Evolutionary conservation across 2,797 vertebrate genomes (phyloP).

Genomic region (Epinephelus coioides): DNA sequence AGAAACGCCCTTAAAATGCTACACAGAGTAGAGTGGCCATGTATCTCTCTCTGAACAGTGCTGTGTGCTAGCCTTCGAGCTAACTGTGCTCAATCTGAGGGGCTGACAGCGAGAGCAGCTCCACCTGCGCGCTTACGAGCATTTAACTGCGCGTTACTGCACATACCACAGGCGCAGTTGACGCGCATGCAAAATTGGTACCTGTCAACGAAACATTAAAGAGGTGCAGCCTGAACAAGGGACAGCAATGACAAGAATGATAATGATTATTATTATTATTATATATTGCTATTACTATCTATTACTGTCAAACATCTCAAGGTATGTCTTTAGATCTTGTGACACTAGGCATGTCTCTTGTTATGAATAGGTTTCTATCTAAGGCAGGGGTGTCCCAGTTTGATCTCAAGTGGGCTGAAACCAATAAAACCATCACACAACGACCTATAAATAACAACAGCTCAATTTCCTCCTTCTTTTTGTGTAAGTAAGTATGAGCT

Average conservation of each 20-base stretch:
- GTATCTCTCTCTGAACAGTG: not conserved
- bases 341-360: not conserved
- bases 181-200: slow-evolving; percentile 36
- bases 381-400: too few relatives aligned
- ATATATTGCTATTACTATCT: too few relatives aligned
- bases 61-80: slow-evolving; percentile 52
- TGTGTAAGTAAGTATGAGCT: too few relatives aligned
- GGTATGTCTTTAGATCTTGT: not conserved
- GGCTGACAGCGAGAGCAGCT: slow-evolving; percentile 63
- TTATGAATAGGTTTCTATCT: not conserved
- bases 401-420: too few relatives aligned
- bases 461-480: too few relatives aligned
- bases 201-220: not conserved
- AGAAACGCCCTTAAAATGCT: not conserved
- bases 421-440: too few relatives aligned
- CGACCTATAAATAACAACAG: too few relatives aligned
- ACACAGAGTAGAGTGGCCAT: not conserved
- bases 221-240: not conserved
- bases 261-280: not conserved
- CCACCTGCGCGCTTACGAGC: slow-evolving; percentile 56
- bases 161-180: slow-evolving; percentile 58
- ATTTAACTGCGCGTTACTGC: slow-evolving; percentile 66
- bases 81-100: slow-evolving; percentile 63
- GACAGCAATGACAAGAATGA: not conserved
- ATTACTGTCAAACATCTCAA: too few relatives aligned